These are phyloP conservation scores for Stictocephala bisonia DNA, from an alignment of 2,888 invertebrate species.

Conservation along the genomic window DNA sequence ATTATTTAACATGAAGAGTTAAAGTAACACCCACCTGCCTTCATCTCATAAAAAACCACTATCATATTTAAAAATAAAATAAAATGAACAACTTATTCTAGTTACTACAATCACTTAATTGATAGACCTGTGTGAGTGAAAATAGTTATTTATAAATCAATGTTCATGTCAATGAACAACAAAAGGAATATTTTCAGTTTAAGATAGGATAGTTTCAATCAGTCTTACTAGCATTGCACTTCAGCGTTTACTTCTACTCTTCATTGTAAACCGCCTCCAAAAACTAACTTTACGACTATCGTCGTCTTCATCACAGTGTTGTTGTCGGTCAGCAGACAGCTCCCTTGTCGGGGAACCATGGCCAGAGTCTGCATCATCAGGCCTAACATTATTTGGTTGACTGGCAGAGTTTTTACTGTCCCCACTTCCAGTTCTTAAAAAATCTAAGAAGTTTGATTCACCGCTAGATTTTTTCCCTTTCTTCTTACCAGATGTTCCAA, in stretches of 20 bases:
- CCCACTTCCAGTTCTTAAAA: slow-evolving; percentile 74
- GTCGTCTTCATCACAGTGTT: slow-evolving; percentile 63
- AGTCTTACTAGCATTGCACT: slow-evolving; percentile 6
- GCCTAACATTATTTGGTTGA: slow-evolving; percentile 50
- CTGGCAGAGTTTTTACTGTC: slow-evolving; percentile 53
- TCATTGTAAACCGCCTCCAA: slow-evolving; percentile 64
- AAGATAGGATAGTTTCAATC: too few relatives aligned
- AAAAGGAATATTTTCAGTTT: too few relatives aligned
- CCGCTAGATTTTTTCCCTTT: slow-evolving; percentile 66
- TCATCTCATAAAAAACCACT: too few relatives aligned
- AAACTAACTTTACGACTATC: slow-evolving; percentile 64
- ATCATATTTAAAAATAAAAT: too few relatives aligned
- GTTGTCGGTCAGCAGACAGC: slow-evolving; percentile 41
- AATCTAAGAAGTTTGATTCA: slow-evolving; percentile 75
- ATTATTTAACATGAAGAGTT: too few relatives aligned
- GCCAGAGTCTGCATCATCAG: slow-evolving; percentile 56
- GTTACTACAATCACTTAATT: too few relatives aligned
- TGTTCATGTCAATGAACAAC: too few relatives aligned
- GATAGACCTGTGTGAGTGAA: too few relatives aligned
- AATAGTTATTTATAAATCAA: too few relatives aligned
- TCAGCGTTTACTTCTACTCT: slow-evolving; percentile 51
- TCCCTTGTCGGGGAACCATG: slow-evolving; percentile 53
- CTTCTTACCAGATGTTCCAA: slow-evolving; percentile 67
- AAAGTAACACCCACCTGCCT: too few relatives aligned
- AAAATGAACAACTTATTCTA: too few relatives aligned